Conservation (phyloP, 2,113 vertebrate species). For the Procapra przewalskii region DNA sequence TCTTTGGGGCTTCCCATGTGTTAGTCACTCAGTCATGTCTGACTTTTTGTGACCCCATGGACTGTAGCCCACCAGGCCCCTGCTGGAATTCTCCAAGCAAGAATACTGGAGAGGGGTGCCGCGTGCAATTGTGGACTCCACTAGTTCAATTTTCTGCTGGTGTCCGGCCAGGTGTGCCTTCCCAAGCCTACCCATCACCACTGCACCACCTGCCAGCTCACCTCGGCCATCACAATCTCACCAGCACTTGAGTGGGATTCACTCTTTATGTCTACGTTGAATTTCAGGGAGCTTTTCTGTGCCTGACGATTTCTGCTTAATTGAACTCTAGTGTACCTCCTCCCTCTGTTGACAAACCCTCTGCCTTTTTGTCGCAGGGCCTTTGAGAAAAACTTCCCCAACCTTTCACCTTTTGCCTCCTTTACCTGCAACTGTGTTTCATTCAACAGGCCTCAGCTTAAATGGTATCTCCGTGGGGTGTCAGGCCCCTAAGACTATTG, state of each 20-base stretch:
- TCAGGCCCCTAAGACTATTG: no score
- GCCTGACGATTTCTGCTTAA: neutral
- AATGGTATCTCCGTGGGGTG: neutral
- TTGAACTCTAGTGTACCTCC: neutral
- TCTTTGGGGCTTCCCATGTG: neutral
- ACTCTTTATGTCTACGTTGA: neutral
- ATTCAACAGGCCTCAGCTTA: neutral
- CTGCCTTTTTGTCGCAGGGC: neutral
- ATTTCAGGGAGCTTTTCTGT: neutral
- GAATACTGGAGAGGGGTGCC: neutral
- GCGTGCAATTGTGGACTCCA: fast-evolving
- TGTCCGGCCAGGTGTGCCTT: neutral
- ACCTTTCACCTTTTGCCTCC: neutral
- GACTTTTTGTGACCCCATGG: neutral
- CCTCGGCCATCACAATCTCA: no score
- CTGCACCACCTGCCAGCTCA: fast-evolving
- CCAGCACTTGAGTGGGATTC: neutral
- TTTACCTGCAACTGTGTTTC: neutral
- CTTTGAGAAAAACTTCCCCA: neutral
- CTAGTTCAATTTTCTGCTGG: neutral
- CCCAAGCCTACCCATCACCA: fast-evolving
- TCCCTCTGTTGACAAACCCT: neutral
- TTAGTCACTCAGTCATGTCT: neutral
- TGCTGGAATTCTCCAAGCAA: neutral
- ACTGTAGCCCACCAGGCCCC: neutral